Evolutionary conservation across 2,797 vertebrate genomes (phyloP).

Genomic region (Labroides dimidiatus): DNA sequence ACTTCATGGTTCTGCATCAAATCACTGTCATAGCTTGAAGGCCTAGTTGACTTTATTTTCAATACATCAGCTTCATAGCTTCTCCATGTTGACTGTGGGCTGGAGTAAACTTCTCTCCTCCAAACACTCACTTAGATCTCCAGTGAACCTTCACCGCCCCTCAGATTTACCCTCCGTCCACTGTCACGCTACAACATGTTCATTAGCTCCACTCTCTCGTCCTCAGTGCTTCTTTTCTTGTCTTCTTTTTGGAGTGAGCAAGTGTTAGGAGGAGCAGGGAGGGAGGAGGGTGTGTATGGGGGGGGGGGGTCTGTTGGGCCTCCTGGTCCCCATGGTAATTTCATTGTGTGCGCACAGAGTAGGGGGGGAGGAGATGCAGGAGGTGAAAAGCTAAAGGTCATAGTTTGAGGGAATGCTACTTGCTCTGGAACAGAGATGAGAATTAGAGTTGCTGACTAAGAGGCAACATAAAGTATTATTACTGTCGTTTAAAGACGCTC

Average conservation of each 20-base stretch:
- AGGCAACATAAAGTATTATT: neutral
- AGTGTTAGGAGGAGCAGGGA: slow-evolving; percentile 39
- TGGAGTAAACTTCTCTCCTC: slow-evolving; percentile 28
- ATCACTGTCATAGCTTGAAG: no score
- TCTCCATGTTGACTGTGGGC: neutral
- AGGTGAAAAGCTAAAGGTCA: slow-evolving; percentile 68
- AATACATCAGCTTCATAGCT: slow-evolving; percentile 1
- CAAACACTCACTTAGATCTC: slow-evolving; percentile 54
- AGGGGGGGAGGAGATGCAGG: slow-evolving; percentile 40
- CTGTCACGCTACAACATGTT: slow-evolving; percentile 77
- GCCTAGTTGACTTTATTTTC: no score
- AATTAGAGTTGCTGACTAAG: slow-evolving; percentile 20
- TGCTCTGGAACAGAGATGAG: slow-evolving; percentile 30
- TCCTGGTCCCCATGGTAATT: slow-evolving; percentile 69
- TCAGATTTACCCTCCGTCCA: slow-evolving; percentile 52
- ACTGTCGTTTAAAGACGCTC: no score
- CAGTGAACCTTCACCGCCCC: slow-evolving; percentile 71
- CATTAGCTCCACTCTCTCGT: slow-evolving; percentile 68
- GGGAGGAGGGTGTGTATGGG: slow-evolving; percentile 25
- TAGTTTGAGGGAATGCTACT: slow-evolving; percentile 41
- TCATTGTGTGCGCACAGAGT: slow-evolving; percentile 58
- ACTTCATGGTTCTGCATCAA: neutral
- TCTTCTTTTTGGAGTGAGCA: slow-evolving; percentile 18
- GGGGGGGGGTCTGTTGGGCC: slow-evolving; percentile 49
- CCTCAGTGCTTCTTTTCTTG: slow-evolving; percentile 36